Conservation (phyloP, 2,888 invertebrate genomes). For the Beris chalybata region DNA sequence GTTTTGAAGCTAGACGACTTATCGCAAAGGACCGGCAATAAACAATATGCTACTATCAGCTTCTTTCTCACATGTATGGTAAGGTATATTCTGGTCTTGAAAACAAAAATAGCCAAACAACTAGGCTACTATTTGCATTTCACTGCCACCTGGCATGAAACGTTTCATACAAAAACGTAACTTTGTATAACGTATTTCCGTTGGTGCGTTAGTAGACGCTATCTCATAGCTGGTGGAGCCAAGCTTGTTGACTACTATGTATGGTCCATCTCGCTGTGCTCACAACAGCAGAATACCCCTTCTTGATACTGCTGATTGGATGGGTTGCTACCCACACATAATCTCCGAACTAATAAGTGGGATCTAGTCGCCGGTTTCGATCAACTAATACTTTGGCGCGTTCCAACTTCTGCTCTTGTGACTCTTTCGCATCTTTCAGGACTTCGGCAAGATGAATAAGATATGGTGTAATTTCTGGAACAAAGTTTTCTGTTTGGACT, state of each 20-base stretch:
- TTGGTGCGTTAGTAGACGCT: not conserved
- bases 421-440: not conserved
- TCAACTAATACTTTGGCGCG: not conserved
- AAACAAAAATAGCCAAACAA: too few species aligned
- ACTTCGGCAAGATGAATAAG: not conserved
- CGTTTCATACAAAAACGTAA: too few species aligned
- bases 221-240: too few species aligned
- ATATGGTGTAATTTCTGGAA: not conserved
- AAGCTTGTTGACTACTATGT: slow-evolving; percentile 19
- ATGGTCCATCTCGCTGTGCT: slow-evolving; percentile 45
- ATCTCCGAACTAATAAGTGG: not conserved
- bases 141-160: too few species aligned
- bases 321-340: not conserved
- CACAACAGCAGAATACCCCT: slow-evolving; percentile 39
- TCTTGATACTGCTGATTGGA: not conserved
- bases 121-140: too few species aligned
- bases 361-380: not conserved
- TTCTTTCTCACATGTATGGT: too few species aligned
- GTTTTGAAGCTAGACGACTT: too few species aligned
- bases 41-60: too few species aligned
- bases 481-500: not conserved
- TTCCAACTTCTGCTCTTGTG: not conserved
- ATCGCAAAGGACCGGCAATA: too few species aligned
- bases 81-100: too few species aligned
- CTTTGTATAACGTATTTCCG: not conserved